These are phyloP conservation scores for Zophobas atratus DNA, from an alignment of 1,140 invertebrate species.

Conservation along the genomic window DNA sequence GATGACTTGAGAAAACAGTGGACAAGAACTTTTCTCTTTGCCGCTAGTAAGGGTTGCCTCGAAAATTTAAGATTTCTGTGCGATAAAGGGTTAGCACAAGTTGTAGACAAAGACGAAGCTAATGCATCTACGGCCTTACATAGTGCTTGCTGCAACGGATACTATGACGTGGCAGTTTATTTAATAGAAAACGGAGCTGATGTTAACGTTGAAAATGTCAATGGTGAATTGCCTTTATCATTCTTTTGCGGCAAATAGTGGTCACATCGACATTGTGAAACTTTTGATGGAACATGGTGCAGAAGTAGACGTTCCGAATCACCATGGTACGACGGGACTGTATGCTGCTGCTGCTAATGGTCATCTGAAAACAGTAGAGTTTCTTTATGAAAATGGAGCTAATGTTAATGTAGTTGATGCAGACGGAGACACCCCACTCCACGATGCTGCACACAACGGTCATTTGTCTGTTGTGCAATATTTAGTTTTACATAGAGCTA, in stretches of 20 bases:
- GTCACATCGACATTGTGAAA: background rate
- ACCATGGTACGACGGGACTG: constrained; percentile 2
- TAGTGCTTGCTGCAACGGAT: background rate
- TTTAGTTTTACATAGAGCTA: constrained; percentile 46
- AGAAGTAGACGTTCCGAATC: background rate
- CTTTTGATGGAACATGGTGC: background rate
- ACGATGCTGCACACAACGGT: constrained; percentile 49
- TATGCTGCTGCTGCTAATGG: constrained; percentile 23
- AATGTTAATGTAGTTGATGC: constrained; percentile 41
- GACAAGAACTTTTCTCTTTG: background rate
- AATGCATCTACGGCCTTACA: background rate
- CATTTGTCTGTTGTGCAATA: constrained; percentile 47
- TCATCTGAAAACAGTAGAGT: constrained; percentile 44
- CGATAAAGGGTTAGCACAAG: background rate
- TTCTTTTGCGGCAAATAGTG: background rate
- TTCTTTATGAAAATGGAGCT: constrained; percentile 45
- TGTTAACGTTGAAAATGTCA: constrained; percentile 11
- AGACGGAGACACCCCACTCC: constrained; percentile 43
- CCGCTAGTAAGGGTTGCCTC: background rate
- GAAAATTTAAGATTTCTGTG: background rate
- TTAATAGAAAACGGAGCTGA: constrained; percentile 52
- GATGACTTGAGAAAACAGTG: background rate
- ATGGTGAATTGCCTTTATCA: constrained; percentile 13
- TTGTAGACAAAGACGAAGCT: background rate
- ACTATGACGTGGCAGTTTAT: constrained; percentile 37